Evolutionary conservation across 1,140 invertebrate genomes (phyloP), one percentile per base, ranked within the genome.

Genomic region (Holotrichia oblita): DNA sequence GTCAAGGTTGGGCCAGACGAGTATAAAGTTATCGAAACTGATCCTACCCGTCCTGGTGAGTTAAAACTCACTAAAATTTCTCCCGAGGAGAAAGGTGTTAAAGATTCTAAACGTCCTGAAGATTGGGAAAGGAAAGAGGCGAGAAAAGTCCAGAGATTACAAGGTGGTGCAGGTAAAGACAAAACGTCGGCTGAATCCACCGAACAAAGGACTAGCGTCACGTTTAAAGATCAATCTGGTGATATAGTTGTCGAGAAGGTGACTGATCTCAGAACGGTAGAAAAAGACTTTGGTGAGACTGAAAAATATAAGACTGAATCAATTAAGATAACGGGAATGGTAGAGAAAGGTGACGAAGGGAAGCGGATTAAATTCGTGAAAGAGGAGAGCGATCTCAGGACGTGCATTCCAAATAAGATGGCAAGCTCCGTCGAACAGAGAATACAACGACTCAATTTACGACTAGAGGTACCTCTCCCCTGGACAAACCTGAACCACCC

Each of bases 11-110:
- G 74, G 77, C 79, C 81, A 81, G 82, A 83, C 80, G 82, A 77
- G 72, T 82, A 79, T 81, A 86, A 84, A 79, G 75, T 82, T 10
- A 81, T 79, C 61, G 82, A 84, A 79, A 81, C 77, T 72, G 84
- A 85, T 73, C 77, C 81, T 17, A 41, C 82, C 9, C 80, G 84
- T 20, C 85, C 84, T 20, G 83, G 73, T 9, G 80, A 83, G 27
- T 81, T 86, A 41, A 78, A 81, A 40, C 81, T 87, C 20, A 64
- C 55, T 24, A 80, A 79, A 75, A 84, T 82, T 40, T 83, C 83
- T 8, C 86, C 87, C 7, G 87, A 87, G 79, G 88, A 89, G 78
- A 88, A 89, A 81, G 88, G 87, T 42, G 85, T 83, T 72, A 87
- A 87, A 79, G 87, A 88, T 81, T 88, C 87, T 9, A 88, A 88